Base-by-base conservation (phyloP, 1,140 invertebrate genomes). In the Papilio glaucus region DNA sequence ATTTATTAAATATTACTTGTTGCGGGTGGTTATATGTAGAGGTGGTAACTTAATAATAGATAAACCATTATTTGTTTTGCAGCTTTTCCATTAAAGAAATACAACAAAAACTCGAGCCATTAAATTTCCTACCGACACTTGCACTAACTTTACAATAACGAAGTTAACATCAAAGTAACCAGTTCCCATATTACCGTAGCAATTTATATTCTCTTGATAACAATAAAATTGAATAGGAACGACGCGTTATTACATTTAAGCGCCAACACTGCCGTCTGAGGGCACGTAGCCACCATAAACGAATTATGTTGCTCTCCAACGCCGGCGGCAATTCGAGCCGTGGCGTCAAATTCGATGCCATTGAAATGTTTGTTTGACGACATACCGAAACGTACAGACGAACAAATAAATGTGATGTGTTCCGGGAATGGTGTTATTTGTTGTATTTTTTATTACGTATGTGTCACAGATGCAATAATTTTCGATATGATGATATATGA, bases 181-280 rank as follows among this genome's bases (percentile, higher is more conserved):
- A 38, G 37, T 65, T 65, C 62, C 29, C 37, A 39, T 65, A 37
- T 39, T 38, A 65, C 62, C 26, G 60, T 37, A 61, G 29, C 33
- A 39, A 65, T 65, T 65, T 65, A 65, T 65, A 65, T 65, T 41
- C 62, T 37, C 33, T 39, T 65, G 62, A 65, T 65, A 65, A 38
- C 62, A 65, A 39, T 65, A 65, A 65, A 65, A 65, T 65, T 65
- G 62, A 65, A 65, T 65, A 65, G 15, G n/a, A 65, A 65, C 29
- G 62, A 21, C 33, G 33, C 62, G 62, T 38, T 39, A 65, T 65
- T 65, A 65, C 62, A 65, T 65, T 65, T 65, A 65, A 65, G 62
- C 62, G 62, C 62, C 62, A 65, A 39, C 62, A 65, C 62, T 65
- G 62, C 13, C 12, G 37, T 65, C 62, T 65, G 33, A 65, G 62